Evolutionary conservation across 2,113 vertebrate genomes (phyloP).

Genomic region (Equus quagga): DNA sequence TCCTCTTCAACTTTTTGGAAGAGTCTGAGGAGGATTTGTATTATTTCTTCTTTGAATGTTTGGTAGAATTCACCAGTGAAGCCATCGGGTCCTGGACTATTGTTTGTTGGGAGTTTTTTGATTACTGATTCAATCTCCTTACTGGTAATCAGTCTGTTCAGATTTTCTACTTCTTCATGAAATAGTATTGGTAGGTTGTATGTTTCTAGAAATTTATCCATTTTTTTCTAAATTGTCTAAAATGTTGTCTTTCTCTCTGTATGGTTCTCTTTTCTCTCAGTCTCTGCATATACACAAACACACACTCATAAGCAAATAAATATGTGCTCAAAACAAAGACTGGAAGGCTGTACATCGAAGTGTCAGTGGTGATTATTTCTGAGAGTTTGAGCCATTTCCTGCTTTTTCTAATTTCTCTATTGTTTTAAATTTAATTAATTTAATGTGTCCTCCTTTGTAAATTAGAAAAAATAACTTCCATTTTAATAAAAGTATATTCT

Average conservation of each 20-base stretch:
- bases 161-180: too few relatives aligned
- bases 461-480: background rate
- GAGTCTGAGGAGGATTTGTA: too few relatives aligned
- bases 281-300: background rate
- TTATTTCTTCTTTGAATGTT: too few relatives aligned
- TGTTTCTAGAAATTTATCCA: too few relatives aligned
- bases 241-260: background rate
- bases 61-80: too few relatives aligned
- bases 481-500: conserved; percentile 12
- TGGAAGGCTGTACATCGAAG: background rate
- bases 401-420: background rate
- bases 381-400: background rate
- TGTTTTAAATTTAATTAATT: background rate
- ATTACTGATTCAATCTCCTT: too few relatives aligned
- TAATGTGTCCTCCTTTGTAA: background rate
- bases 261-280: background rate
- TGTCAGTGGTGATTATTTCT: background rate
- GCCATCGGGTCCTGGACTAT: too few relatives aligned
- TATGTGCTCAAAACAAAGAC: background rate
- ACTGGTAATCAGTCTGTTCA: too few relatives aligned
- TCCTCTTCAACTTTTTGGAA: too few relatives aligned
- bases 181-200: too few relatives aligned
- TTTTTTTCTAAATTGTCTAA: too few relatives aligned
- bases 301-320: background rate
- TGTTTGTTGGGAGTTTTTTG: too few relatives aligned